Percentiles rank a stretch among this genome's conserved stretches.
Evolutionary conservation across 2,888 invertebrate species (phyloP).

Genomic region (Cryptosula pallasiana): DNA sequence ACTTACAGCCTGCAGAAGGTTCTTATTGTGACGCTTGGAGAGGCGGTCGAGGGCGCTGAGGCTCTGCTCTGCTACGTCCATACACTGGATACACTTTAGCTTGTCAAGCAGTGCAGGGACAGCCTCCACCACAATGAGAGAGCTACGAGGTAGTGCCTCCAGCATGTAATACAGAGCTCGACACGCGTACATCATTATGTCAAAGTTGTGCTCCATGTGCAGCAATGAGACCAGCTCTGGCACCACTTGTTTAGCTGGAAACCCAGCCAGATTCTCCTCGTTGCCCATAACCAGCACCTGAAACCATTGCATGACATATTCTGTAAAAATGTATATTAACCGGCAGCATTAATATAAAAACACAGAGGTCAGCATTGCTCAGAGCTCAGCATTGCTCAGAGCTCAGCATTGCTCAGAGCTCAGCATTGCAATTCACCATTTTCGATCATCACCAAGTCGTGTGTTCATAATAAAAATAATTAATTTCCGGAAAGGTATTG

Average conservation of each 20-base stretch:
- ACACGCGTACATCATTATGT: conserved; percentile 99
- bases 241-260: conserved; percentile 95
- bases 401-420: too few relatives aligned
- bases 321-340: too few relatives aligned
- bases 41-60: conserved; percentile 95
- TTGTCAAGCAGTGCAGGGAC: conserved; percentile 93
- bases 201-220: conserved; percentile 96
- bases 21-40: conserved; percentile 90
- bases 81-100: conserved; percentile 94
- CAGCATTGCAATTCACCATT: too few relatives aligned
- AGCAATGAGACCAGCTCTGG: conserved; percentile 87
- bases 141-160: conserved; percentile 93
- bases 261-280: conserved; percentile 95
- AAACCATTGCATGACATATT: conserved; percentile 19
- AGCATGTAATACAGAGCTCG: conserved; percentile 98
- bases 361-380: too few relatives aligned
- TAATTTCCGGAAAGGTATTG: too few relatives aligned
- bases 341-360: too few relatives aligned
- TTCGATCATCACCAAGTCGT: too few relatives aligned
- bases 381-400: too few relatives aligned
- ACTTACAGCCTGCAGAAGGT: conserved; percentile 65
- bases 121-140: conserved; percentile 86
- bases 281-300: conserved; percentile 93
- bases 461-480: too few relatives aligned
- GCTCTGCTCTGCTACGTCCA: conserved; percentile 99